Percentiles rank a stretch among this genome's conserved stretches.
phyloP scores from a whole-genome alignment of 2,888 invertebrate genomes.

The Leptinotarsa tumamoca region DNA sequence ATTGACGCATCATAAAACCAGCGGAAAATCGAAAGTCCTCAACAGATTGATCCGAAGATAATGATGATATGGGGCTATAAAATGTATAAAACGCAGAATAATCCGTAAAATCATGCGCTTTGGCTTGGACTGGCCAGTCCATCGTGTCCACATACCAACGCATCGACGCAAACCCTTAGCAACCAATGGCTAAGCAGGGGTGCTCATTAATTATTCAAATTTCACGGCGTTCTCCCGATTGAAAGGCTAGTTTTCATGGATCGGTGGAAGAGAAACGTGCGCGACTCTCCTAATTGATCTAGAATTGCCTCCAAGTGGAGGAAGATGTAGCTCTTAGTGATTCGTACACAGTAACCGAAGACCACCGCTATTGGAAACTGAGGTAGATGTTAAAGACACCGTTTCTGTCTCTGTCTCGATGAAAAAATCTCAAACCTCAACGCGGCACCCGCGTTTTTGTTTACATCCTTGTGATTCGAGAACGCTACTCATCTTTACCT shows the following conservation, averaged over 20 bases:
- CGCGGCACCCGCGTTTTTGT: slow-evolving; percentile 62
- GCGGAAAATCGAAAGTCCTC: slow-evolving; percentile 23
- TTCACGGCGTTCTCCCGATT: slow-evolving; percentile 60
- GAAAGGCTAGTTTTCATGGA: slow-evolving; percentile 46
- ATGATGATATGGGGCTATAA: slow-evolving; percentile 1
- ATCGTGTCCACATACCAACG: slow-evolving; percentile 43
- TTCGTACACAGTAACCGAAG: neutral
- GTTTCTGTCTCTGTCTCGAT: slow-evolving; percentile 54
- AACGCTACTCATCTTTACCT: slow-evolving; percentile 54
- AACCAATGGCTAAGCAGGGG: slow-evolving; percentile 57
- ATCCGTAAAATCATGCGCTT: slow-evolving; percentile 23
- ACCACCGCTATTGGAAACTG: slow-evolving; percentile 23
- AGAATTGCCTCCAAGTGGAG: neutral
- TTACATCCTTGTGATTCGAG: slow-evolving; percentile 55
- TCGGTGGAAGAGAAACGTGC: slow-evolving; percentile 18
- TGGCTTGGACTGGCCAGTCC: slow-evolving; percentile 3
- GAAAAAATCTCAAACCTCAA: slow-evolving; percentile 56
- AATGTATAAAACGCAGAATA: neutral
- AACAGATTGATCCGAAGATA: slow-evolving; percentile 25
- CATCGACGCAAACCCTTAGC: slow-evolving; percentile 59
- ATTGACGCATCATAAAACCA: neutral
- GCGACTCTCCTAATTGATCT: neutral
- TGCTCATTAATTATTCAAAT: slow-evolving; percentile 64
- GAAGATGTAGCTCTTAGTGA: slow-evolving; percentile 18
- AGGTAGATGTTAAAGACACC: slow-evolving; percentile 32